These are phyloP conservation scores for Mythimna ferrago DNA, from an alignment of 2,888 invertebrate species.

Conservation along the genomic window DNA sequence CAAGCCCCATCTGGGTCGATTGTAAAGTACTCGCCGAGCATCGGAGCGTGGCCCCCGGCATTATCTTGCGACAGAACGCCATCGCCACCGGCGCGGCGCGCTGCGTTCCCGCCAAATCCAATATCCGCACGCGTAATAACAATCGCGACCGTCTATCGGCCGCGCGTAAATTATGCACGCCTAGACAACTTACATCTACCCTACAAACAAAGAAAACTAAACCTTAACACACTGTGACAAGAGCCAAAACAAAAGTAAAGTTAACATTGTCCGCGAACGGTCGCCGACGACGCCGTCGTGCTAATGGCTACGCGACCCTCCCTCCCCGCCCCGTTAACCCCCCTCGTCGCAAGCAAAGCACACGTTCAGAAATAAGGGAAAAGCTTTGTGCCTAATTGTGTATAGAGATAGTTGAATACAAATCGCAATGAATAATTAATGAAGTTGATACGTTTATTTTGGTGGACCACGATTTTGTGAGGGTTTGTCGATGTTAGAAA, in stretches of 20 bases:
- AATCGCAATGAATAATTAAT: conserved; percentile 74
- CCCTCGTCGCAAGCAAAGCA: conserved; percentile 76
- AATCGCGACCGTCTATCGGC: conserved; percentile 89
- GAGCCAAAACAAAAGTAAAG: conserved; percentile 51
- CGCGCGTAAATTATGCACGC: conserved; percentile 90
- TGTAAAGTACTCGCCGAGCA: conserved; percentile 58
- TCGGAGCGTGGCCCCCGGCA: conserved; percentile 64
- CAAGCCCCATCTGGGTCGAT: conserved; percentile 63
- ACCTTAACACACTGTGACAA: conserved; percentile 64
- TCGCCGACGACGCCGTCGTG: conserved; percentile 82
- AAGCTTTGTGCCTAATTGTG: conserved; percentile 81
- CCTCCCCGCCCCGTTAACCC: conserved; percentile 67
- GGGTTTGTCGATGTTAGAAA: conserved; percentile 52
- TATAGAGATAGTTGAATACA: conserved; percentile 75
- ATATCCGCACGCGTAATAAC: conserved; percentile 90
- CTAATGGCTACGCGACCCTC: conserved; percentile 85
- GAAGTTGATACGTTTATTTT: conserved; percentile 66
- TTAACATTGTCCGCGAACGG: conserved; percentile 74
- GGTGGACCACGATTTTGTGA: conserved; percentile 59
- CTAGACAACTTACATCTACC: conserved; percentile 63
- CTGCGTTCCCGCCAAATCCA: conserved; percentile 85
- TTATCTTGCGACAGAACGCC: conserved; percentile 81
- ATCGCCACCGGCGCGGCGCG: conserved; percentile 70
- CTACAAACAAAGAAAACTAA: conserved; percentile 51
- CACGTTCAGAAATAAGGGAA: conserved; percentile 84